Base-by-base conservation (phyloP, 2,113 vertebrate genomes). In the Lamprologus tigripictilis region DNA sequence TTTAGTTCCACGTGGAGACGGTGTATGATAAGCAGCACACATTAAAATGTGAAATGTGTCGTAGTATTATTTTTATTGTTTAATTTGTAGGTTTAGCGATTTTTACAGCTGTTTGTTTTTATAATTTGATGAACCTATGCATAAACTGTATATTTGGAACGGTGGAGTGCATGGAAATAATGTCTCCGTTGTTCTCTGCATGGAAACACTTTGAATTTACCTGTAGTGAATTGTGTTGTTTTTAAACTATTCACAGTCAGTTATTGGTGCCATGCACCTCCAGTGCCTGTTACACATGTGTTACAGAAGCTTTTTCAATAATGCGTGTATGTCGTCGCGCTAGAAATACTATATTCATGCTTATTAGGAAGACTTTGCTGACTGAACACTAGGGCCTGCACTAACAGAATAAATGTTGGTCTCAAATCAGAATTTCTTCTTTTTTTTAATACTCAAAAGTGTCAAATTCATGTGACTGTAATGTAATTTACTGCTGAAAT, bases 241-340 rank as follows among this genome's bases (percentile, higher is more conserved):
- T 82, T 76, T 37, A 49, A 76, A 85, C 26, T 81, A 47, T 86
- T 88, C 58, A 28, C 3, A 82, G 58, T 86, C 21, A 87, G 47
- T 89, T 95, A 94, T 79, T 89, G 92, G 94, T 96, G 94, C 94
- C 82, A 86, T 96, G 95, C 93, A 96, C 89, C 90, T 23, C 4
- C 31, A 54, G 45, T 92, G 82, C 71, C 79, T 88, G 83, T 90
- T 92, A 87, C 86, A 90, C 58, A 4, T 88, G 14, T 86, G 88
- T 81, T 45, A 57, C 54, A 80, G 73, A 12, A 78, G 42, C 71
- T 61, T 66, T 85, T 19, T 82, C 28, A 83, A 83, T 42, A n/a
- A 53, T 81, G 47, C 23, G 11, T 80, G 83, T 23, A 7, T 89
- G 26, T 66, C 76, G 14, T 73, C 2, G 4, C 21, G 40, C 12